These are phyloP conservation scores for Apamea crenata DNA, from an alignment of 2,888 invertebrate genomes.

Conservation along the genomic window DNA sequence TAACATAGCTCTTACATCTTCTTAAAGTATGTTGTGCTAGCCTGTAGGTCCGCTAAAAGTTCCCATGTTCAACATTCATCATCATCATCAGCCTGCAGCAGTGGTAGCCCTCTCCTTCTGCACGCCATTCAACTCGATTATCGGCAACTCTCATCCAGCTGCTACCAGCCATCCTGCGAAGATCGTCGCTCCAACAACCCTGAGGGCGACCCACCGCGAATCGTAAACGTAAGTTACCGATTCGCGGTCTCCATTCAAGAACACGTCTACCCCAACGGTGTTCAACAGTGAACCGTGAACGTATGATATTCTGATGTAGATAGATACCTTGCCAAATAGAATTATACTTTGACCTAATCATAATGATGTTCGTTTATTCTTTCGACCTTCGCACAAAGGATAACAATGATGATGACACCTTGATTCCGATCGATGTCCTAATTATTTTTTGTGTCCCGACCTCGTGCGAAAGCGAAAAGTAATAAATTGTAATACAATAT, in stretches of 20 bases:
- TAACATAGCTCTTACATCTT: neutral
- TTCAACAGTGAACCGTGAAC: neutral
- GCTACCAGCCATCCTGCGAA: too few relatives aligned
- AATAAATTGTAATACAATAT: conserved; percentile 76
- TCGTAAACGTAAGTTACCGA: too few relatives aligned
- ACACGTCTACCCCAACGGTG: neutral
- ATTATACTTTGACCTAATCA: neutral
- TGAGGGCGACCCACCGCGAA: too few relatives aligned
- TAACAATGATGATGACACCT: conserved; percentile 23
- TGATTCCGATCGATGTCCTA: conserved; percentile 45
- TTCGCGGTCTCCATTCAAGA: too few relatives aligned
- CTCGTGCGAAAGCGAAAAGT: conserved; percentile 79
- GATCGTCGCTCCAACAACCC: too few relatives aligned
- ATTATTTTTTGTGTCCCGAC: conserved; percentile 62
- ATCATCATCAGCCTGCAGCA: too few relatives aligned
- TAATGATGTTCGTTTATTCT: conserved; percentile 1
- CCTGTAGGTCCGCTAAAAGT: neutral
- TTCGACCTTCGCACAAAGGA: conserved; percentile 10
- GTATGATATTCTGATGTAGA: neutral
- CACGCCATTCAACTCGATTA: too few relatives aligned
- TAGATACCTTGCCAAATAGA: neutral
- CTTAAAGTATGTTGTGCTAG: neutral
- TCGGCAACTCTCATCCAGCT: too few relatives aligned
- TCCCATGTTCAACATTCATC: neutral
- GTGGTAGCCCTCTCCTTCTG: too few relatives aligned